Evolutionary conservation across 2,113 vertebrate genomes (phyloP).

Genomic region (Ophiodon elongatus): DNA sequence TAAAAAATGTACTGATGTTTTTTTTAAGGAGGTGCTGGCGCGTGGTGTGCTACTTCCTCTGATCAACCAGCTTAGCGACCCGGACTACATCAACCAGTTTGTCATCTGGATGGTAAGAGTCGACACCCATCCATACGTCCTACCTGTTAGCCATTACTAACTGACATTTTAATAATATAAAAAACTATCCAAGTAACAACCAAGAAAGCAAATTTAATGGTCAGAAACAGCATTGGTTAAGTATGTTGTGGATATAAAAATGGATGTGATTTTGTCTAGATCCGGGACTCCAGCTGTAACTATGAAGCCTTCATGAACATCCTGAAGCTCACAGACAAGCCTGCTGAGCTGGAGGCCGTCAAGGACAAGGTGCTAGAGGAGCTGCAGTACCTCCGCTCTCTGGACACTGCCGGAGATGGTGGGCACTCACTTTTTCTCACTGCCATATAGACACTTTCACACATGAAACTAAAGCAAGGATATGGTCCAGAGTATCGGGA

Average conservation of each 20-base stretch:
- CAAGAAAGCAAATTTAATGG: not conserved
- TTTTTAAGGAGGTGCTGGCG: conserved; percentile 94
- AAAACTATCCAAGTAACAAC: not conserved
- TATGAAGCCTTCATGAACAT: conserved; percentile 99
- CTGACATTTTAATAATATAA: not conserved
- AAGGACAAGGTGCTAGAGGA: conserved; percentile 98
- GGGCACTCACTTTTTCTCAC: conserved; percentile 25
- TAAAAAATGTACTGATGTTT: conserved; percentile 29
- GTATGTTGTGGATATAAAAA: not conserved
- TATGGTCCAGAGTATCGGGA: not conserved
- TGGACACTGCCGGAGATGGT: conserved; percentile 98
- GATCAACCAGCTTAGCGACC: conserved; percentile 99
- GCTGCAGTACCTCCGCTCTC: conserved; percentile 96
- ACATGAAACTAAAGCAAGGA: not conserved
- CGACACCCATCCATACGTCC: not conserved
- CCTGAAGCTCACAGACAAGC: conserved; percentile 96
- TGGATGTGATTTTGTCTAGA: conserved; percentile 80
- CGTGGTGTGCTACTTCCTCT: conserved; percentile 97
- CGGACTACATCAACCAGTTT: conserved; percentile 99
- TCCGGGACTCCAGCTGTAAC: conserved; percentile 97
- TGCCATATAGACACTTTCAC: not conserved
- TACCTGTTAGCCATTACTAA: not conserved
- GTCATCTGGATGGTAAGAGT: conserved; percentile 98
- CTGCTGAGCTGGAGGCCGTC: conserved; percentile 94
- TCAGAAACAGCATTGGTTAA: not conserved